Base-by-base conservation (phyloP, 2,797 vertebrate species). In the Amphiprion clarkii region DNA sequence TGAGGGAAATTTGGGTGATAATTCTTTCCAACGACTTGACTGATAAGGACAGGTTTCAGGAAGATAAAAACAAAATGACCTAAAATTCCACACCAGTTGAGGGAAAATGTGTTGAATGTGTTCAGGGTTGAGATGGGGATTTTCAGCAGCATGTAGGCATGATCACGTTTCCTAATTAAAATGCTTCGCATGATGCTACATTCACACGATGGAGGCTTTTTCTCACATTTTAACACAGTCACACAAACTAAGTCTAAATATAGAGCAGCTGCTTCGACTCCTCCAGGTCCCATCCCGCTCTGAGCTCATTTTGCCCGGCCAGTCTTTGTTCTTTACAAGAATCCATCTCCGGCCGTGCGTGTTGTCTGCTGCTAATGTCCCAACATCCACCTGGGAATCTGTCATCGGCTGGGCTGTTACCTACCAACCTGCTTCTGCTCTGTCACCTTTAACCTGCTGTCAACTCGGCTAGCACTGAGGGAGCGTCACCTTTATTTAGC, bases 371-470 rank as follows among this genome's bases (percentile, higher is more conserved):
- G 52, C 67, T 83, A 59, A 80, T 74, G 67, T 85, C 81, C 76
- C 73, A 77, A 61, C 70, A 67, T 79, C 80, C 89, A 89, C 83
- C 81, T 78, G 85, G 81, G 80, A 79, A 73, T 78, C 80, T 84
- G 78, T 88, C 85, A 85, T 89, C 85, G 88, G 87, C 82, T 84
- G 76, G 55, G 85, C 70, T 72, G 81, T 82, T 90, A 89, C 88
- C 85, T 85, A 89, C 86, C 77, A 16, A n/a, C 77, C 76, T 79
- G 81, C 77, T 72, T 79, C 72, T 76, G 81, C 70, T 81, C 66
- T 23, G 13, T 85, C 84, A 89, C 91, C 89, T 89, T 84, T 90
- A 83, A 89, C 89, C 85, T 69, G 81, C 91, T 88, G 90, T 93
- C 91, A 81, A 74, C 70, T 74, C 42, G 17, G 85, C 81, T 72